These are phyloP conservation scores for Limnodromus scolopaceus DNA, from an alignment of 2,797 vertebrate genomes.

Conservation along the genomic window DNA sequence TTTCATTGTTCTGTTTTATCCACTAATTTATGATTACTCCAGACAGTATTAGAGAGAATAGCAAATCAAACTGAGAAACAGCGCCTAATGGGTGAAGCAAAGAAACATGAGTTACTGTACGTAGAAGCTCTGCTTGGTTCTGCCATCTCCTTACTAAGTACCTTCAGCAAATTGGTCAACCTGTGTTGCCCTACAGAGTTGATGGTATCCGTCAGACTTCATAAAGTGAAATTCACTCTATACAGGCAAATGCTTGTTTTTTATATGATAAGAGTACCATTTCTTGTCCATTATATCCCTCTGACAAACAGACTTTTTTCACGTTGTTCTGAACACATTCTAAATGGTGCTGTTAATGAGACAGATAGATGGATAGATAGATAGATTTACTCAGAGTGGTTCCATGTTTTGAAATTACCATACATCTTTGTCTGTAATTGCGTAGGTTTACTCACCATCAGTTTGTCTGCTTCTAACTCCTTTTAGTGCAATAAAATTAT, in stretches of 20 bases:
- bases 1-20: constrained; percentile 44
- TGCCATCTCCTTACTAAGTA: neutral
- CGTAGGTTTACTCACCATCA: neutral
- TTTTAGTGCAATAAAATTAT: neutral
- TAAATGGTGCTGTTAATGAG: constrained; percentile 6
- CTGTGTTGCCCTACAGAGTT: neutral
- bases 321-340: neutral
- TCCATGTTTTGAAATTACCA: neutral
- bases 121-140: neutral
- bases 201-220: neutral
- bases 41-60: constrained; percentile 15
- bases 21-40: constrained; percentile 53
- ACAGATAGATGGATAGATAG: neutral
- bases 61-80: constrained; percentile 34
- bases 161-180: neutral
- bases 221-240: neutral
- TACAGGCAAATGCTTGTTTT: neutral
- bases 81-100: neutral
- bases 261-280: neutral
- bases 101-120: neutral
- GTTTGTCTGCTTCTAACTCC: neutral
- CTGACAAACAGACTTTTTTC: neutral
- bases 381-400: neutral
- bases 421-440: neutral
- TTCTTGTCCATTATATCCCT: neutral